Conservation (phyloP, 2,888 invertebrate genomes). For the Scaptodrosophila latifasciaeformis region DNA sequence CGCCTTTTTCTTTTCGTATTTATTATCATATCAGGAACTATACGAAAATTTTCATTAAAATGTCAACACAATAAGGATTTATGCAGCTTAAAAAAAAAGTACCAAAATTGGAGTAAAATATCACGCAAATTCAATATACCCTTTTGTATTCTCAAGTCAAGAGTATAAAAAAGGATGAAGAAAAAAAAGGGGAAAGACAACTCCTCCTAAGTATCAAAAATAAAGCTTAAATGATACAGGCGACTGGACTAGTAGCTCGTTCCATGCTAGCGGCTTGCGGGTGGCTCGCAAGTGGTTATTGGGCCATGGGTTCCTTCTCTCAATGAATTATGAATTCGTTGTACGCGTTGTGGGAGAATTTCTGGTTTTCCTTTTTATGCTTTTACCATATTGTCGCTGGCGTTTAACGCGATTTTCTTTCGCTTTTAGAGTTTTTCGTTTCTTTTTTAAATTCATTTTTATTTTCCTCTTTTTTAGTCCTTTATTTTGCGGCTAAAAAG, state of each 20-base stretch:
- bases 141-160: no score
- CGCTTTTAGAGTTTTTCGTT: background rate
- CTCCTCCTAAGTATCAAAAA: no score
- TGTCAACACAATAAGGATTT: no score
- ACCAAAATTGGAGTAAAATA: no score
- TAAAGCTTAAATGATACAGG: background rate
- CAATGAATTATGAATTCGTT: conserved; percentile 63
- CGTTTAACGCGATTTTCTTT: conserved; percentile 24
- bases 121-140: no score
- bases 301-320: conserved; percentile 24
- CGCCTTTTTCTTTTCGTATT: no score
- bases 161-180: background rate
- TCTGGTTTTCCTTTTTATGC: conserved; percentile 1
- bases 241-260: background rate
- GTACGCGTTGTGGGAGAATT: conserved; percentile 27
- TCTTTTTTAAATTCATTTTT: background rate
- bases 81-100: no score
- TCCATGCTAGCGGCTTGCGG: background rate
- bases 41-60: no score
- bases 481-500: conserved; percentile 55
- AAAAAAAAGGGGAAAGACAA: background rate
- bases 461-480: conserved; percentile 8
- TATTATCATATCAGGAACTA: no score
- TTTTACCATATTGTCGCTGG: background rate
- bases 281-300: no score